phyloP scores from a whole-genome alignment of 2,113 vertebrate species.

The Actenoides lindsayi region DNA sequence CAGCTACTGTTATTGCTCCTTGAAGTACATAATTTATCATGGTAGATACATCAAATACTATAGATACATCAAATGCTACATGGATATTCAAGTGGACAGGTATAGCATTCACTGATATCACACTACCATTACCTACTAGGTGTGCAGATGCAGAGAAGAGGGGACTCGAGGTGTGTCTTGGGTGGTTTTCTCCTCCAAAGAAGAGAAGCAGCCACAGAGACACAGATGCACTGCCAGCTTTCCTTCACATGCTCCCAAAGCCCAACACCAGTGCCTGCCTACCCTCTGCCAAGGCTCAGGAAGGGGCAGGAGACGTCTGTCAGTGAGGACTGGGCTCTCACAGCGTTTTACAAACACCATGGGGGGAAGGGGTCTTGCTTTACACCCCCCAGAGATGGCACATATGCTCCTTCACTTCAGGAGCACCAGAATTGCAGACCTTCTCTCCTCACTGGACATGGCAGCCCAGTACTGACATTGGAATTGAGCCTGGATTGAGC shows the following conservation, averaged over 20 bases:
- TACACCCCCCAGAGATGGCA: not conserved
- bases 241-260: not conserved
- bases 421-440: not conserved
- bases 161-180: not conserved
- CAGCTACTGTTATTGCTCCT: constrained; percentile 22
- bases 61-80: not conserved
- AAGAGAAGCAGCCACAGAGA: not conserved
- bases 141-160: not conserved
- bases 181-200: not conserved
- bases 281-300: not conserved
- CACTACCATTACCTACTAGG: not conserved
- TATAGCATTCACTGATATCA: not conserved
- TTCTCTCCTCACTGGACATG: not conserved
- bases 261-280: not conserved
- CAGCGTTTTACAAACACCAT: rapidly evolving
- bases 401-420: not conserved
- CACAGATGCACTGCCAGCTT: not conserved
- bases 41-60: not conserved
- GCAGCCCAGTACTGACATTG: not conserved
- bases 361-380: not conserved
- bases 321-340: not conserved
- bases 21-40: constrained; percentile 44
- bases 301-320: not conserved
- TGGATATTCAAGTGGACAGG: not conserved
- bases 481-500: not conserved